Base-by-base conservation (phyloP, 2,113 vertebrate genomes). In the Ciconia maguari region DNA sequence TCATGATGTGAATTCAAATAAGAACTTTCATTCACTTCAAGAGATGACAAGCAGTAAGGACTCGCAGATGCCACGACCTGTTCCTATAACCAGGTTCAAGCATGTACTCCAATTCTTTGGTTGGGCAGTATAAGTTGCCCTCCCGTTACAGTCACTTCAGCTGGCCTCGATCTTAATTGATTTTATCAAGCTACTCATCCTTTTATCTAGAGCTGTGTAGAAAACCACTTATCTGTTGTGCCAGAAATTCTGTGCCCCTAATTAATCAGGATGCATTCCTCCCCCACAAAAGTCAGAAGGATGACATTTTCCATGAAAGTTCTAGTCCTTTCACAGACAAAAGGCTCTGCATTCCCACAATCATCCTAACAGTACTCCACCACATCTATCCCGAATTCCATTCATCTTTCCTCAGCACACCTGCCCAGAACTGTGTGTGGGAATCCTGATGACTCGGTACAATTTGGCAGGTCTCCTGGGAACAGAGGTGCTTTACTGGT, bases 1-100 rank as follows among this genome's bases (percentile, higher is more conserved):
- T 29, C 5, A 0, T 1, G 8, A 2, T 8, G 25, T 11, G 49
- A 64, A 8, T 4, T 13, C 36, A 27, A 30, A 3, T 0, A 19
- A 29, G 48, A 38, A 6, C 38, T 46, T 16, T 2, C 36, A 9
- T 1, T 18, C 27, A 7, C 14, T n/a, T 11, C 15, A 7, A 22
- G 70, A 32, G 32, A 1, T 1, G 16, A 7, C 4, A 24, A 36
- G 70, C 3, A 18, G 27, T 1, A 34, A 6, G 36, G 29, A 48
- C n/a, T 20, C 34, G 41, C 38, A 7, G 16, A 6, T 7, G 22
- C 29, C 77, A 58, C 8, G 0, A 44, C 21, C 64, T 13, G 7
- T 2, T 36, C 8, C 55, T 10, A 1, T 24, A 8, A 10, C 29
- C 74, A 48, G 55, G 7, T 2, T 27, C 60, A 52, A 52, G 60